Conservation (phyloP, 2,797 vertebrate species). For the Aeoliscus strigatus region DNA sequence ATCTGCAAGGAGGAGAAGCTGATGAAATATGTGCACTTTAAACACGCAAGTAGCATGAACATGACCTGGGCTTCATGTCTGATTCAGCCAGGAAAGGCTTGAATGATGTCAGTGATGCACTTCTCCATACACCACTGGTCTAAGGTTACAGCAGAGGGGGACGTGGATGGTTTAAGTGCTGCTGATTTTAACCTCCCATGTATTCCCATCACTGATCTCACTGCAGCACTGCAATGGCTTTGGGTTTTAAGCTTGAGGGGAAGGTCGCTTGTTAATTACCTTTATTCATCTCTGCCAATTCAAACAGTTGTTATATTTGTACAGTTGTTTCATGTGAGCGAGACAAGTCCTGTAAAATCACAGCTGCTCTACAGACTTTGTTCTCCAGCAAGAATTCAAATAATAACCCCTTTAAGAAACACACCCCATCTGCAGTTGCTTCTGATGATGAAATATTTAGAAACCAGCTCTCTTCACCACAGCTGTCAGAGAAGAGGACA, state of each 20-base stretch:
- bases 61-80: slow-evolving; percentile 4
- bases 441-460: slow-evolving; percentile 48
- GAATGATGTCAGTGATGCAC: slow-evolving; percentile 38
- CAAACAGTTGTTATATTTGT: too few relatives aligned
- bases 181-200: slow-evolving; percentile 15
- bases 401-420: slow-evolving; percentile 9
- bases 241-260: slow-evolving; percentile 10
- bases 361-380: too few relatives aligned
- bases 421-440: slow-evolving; percentile 13
- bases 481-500: slow-evolving; percentile 3
- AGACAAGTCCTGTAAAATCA: too few relatives aligned
- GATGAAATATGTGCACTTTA: slow-evolving; percentile 3
- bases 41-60: slow-evolving; percentile 4
- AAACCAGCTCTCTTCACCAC: slow-evolving; percentile 7
- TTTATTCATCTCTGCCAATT: too few relatives aligned
- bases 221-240: slow-evolving; percentile 19
- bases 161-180: slow-evolving; percentile 21
- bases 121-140: slow-evolving; percentile 29
- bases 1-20: slow-evolving; percentile 71
- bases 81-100: slow-evolving; percentile 8
- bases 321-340: too few relatives aligned
- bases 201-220: slow-evolving; percentile 24
- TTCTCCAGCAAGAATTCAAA: slow-evolving; percentile 12
- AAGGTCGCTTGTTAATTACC: neutral
- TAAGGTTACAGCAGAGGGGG: slow-evolving; percentile 36